These are phyloP conservation scores for Aythya baeri DNA, from an alignment of 2,113 vertebrate species.

Conservation along the genomic window DNA sequence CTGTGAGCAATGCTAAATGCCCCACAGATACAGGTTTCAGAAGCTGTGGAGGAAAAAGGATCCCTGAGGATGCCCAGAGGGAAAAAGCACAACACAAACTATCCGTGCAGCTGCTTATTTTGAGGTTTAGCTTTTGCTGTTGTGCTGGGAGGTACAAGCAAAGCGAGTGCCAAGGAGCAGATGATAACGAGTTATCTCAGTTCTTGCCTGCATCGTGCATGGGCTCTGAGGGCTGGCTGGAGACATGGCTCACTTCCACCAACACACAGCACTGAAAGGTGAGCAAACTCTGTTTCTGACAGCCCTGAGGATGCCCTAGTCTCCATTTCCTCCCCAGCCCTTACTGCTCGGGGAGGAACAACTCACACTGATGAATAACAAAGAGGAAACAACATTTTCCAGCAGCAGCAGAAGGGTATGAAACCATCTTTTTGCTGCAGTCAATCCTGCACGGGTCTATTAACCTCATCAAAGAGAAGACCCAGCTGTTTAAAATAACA, in stretches of 20 bases:
- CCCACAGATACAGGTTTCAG: fast-evolving
- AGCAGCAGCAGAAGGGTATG: not conserved
- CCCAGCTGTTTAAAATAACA: constrained; percentile 19
- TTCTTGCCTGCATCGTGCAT: not conserved
- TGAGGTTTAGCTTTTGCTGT: not conserved
- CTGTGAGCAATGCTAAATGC: fast-evolving
- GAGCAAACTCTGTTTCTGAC: not conserved
- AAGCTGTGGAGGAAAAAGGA: not conserved
- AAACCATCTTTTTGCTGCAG: not conserved
- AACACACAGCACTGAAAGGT: fast-evolving
- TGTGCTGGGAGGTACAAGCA: not conserved
- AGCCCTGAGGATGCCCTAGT: fast-evolving
- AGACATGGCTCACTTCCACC: not conserved
- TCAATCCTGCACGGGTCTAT: not conserved
- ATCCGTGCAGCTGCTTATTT: not conserved
- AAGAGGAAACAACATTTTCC: not conserved
- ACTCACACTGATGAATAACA: not conserved
- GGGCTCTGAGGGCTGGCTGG: not conserved
- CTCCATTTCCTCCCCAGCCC: not conserved
- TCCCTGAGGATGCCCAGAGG: not conserved
- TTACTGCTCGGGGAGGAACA: not conserved
- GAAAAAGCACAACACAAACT: not conserved
- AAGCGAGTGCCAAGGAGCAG: not conserved
- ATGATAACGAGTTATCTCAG: not conserved
- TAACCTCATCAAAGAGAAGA: not conserved